Base-by-base conservation (phyloP, 1,140 invertebrate genomes). In the Sminthurinus signatus region DNA sequence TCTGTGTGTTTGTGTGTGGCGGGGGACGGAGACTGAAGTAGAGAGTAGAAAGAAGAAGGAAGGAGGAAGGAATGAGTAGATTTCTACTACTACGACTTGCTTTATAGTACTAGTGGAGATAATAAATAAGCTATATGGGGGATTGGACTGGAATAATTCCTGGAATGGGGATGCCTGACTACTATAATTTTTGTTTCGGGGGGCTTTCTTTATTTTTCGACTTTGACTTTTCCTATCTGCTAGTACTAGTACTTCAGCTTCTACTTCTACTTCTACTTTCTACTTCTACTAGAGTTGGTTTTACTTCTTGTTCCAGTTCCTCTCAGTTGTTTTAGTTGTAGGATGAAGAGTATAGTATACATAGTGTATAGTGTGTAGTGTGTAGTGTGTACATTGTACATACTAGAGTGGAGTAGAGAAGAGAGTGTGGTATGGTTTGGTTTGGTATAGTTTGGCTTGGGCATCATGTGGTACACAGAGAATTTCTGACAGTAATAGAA, bases 391-490 rank as follows among this genome's bases (percentile, higher is more conserved):
- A n/a, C n/a, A n/a, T n/a, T n/a, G n/a, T n/a, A n/a, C n/a, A n/a
- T n/a, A n/a, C n/a, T n/a, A n/a, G n/a, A n/a, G n/a, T n/a, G n/a
- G n/a, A n/a, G n/a, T n/a, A n/a, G n/a, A n/a, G n/a, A n/a, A n/a
- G n/a, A n/a, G n/a, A n/a, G n/a, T n/a, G n/a, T n/a, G n/a, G n/a
- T n/a, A n/a, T 36, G 32, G 32, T 36, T 36, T 36, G 5, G 5
- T 56, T 10, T 56, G 21, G 14, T n/a, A n/a, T 57, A 50, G 15
- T 19, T 62, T 55, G 62, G 58, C 60, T 59, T 62, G 63, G 65
- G 70, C 67, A 72, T 69, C 70, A 72, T 72, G 70, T 72, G 70
- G 67, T 67, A 72, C 55, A 62, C 58, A 72, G 67, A 64, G 64
- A 61, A 23, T 67, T 52, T 59, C 55, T 72, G 70, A 72, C 70